Evolutionary conservation across 2,113 vertebrate species (phyloP), one percentile per base, ranked within the genome.

Genomic region (Nestor notabilis): DNA sequence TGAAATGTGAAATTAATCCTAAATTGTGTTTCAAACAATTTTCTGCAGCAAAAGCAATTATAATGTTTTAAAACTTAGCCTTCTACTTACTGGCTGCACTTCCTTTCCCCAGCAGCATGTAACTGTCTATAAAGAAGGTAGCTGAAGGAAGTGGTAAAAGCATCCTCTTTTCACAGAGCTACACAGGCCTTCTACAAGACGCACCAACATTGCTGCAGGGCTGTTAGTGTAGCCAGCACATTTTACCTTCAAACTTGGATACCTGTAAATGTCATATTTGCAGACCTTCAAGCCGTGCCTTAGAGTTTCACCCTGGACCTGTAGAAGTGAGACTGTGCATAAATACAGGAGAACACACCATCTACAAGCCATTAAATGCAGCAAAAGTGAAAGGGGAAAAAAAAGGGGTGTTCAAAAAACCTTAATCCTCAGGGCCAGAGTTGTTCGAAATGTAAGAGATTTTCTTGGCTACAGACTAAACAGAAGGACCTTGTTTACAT

Each of bases 401-500:
- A 74, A 61, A n/a, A 60, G 5, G 6, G 8, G 7, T n/a, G 10
- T 82, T 68, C 18, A 65, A 85, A 78, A 71, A 68, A 0, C 13
- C 27, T 41, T 87, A 29, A 52, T 20, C 39, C 31, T 56, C 21
- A 69, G 56, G 47, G 44, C 31, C 28, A n/a, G 47, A 66, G 23
- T 27, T 90, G 61, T 69, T 88, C 61, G 80, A 94, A 91, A 90
- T 10, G 61, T 41, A 69, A 58, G 61, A 41, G 35, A 79, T 80
- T 85, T 95, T 88, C 91, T 95, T 56, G 53, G 75, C 90, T 83
- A 33, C 37, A 86, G 87, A 88, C 63, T 88, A 66, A 94, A 96
- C 39, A 93, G 90, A 80, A 90, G 13, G 37, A 63, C 41, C 49
- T 63, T 72, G 53, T 92, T 96, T 93, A 63, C 58, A 46, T 90